Conservation (phyloP, 2,797 vertebrate genomes). For the Synanceia verrucosa region DNA sequence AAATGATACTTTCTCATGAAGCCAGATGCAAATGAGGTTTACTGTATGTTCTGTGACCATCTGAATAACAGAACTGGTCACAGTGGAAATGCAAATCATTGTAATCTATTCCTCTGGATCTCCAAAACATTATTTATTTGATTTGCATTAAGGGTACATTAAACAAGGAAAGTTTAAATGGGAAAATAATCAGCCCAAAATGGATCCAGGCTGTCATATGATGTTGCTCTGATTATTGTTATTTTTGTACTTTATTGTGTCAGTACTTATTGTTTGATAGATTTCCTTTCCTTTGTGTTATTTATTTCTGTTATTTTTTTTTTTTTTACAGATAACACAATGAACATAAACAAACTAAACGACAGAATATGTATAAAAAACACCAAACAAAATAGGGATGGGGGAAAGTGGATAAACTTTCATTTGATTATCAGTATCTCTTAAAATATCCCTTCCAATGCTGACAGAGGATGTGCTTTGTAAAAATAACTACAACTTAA, state of each 20-base stretch:
- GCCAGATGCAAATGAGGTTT: constrained; percentile 34
- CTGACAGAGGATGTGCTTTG: not conserved
- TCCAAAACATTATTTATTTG: constrained; percentile 14
- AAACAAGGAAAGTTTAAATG: not conserved
- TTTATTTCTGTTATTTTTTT: too few species aligned
- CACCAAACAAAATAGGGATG: too few species aligned
- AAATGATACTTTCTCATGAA: constrained; percentile 26
- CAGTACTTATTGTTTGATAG: too few species aligned
- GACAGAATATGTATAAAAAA: too few species aligned
- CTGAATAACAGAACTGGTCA: constrained; percentile 11
- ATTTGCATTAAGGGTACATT: constrained; percentile 37
- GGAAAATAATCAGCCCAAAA: not conserved
- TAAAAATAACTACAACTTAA: not conserved
- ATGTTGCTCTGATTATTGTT: not conserved
- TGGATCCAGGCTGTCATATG: not conserved
- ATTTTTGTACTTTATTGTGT: too few species aligned
- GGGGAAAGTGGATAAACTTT: too few species aligned
- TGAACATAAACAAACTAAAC: too few species aligned
- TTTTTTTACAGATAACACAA: too few species aligned
- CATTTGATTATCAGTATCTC: too few species aligned
- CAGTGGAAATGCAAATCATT: constrained; percentile 30
- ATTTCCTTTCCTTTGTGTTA: too few species aligned
- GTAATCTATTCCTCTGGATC: constrained; percentile 21
- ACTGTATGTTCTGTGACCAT: constrained; percentile 22
- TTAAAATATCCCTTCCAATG: not conserved